Conservation (phyloP, 2,797 vertebrate genomes). For the Epinephelus coioides region DNA sequence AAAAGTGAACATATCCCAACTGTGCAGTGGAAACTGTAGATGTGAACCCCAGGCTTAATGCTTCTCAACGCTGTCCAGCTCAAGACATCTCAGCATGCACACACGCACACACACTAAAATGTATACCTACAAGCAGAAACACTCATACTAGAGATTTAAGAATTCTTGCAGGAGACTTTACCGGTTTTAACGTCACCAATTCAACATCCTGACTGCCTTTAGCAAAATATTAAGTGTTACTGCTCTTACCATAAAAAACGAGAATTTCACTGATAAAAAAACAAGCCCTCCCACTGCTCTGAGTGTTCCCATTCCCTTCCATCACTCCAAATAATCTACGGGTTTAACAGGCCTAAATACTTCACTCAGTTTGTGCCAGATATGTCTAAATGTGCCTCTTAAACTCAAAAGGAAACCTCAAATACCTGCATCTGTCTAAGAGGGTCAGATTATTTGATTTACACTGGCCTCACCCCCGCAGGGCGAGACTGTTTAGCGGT, state of each 20-base stretch:
- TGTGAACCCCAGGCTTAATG: conserved; percentile 62
- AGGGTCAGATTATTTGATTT: conserved; percentile 57
- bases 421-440: conserved; percentile 35
- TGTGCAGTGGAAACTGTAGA: conserved; percentile 67
- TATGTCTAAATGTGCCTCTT: conserved; percentile 58
- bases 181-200: conserved; percentile 50
- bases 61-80: conserved; percentile 56
- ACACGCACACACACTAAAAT: conserved; percentile 45
- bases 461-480: conserved; percentile 31
- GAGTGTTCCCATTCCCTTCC: conserved; percentile 36
- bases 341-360: conserved; percentile 34
- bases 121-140: conserved; percentile 57
- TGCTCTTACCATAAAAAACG: conserved; percentile 55
- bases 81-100: conserved; percentile 48
- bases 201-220: conserved; percentile 56
- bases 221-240: conserved; percentile 49
- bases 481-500: conserved; percentile 32
- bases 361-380: conserved; percentile 47
- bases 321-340: conserved; percentile 42
- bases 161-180: conserved; percentile 61
- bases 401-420: conserved; percentile 47
- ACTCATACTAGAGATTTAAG: conserved; percentile 58
- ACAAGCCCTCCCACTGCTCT: conserved; percentile 55
- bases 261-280: conserved; percentile 42
- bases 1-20: conserved; percentile 68